Base-by-base conservation (phyloP, 2,888 invertebrate genomes). In the Pedicia rivosa region DNA sequence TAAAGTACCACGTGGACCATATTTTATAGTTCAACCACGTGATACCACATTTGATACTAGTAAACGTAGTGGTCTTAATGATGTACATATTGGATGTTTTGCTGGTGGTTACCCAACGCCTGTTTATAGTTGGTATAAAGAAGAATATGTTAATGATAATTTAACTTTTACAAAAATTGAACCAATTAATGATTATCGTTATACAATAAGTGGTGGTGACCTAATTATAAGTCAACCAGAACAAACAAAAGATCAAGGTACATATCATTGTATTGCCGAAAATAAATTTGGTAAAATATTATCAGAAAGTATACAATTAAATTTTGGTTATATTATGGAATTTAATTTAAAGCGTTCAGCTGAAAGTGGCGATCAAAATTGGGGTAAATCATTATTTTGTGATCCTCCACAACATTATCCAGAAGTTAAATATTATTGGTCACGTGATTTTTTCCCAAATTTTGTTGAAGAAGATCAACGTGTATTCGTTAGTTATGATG, bases 371-470 rank as follows among this genome's bases (percentile, higher is more conserved):
- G 80, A 83, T 48, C 81, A 88, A 57, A 88, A 90, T 59, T 91
- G 90, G 90, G 91, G 91, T 24, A 91, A 90, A 65, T 79, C 84
- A 0, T 74, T 91, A 45, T 82, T 78, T 46, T 92, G 91, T 62
- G 90, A 91, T 64, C 86, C 92, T 10, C 94, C 94, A 0, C 83
- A 83, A 46, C 83, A 84, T 65, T 92, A 81, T 57, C 90, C 92
- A 6, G 72, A 74, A 38, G 84, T 92, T 0, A 81, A 79, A 45
- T 92, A 84, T 57, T 78, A 87, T 47, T 95, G 94, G 94, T 80
- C 84, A 8, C 74, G 92, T 43, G 81, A 83, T 51, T 79, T 72
- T 50, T 88, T 91, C 48, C 83, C 84, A 0, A 90, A 90, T 57
- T 83, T 92, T 47, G 90, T 95, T 2, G 87, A 92, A 55, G 88